Evolutionary conservation across 2,797 vertebrate species (phyloP).

Genomic region (Anas georgica): DNA sequence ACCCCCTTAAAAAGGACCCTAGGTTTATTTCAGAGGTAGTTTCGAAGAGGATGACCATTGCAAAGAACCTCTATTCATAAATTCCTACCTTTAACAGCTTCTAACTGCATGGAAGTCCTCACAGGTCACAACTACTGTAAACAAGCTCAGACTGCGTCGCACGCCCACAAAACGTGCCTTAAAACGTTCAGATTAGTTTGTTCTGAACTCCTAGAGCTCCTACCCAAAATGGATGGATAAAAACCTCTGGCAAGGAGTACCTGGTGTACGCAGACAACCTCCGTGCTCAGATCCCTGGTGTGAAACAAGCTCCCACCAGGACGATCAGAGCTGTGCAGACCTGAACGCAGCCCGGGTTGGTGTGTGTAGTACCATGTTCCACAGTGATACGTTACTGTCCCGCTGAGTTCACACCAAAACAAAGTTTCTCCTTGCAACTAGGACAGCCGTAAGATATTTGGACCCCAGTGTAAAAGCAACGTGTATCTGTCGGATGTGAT

Average conservation of each 20-base stretch:
- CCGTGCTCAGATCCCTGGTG: not conserved
- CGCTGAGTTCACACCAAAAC: not conserved
- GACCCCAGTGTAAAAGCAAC: not conserved
- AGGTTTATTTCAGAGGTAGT: slow-evolving; percentile 12
- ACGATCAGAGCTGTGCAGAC: not conserved
- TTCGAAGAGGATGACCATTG: not conserved
- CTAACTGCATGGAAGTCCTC: not conserved
- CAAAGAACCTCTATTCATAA: not conserved
- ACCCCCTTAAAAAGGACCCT: not conserved
- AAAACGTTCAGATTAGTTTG: not conserved
- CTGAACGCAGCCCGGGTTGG: not conserved
- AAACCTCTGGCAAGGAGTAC: not conserved
- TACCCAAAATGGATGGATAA: not conserved
- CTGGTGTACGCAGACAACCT: not conserved
- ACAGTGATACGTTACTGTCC: not conserved
- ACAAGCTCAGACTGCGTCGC: not conserved
- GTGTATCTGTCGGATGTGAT: not conserved
- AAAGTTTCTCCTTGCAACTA: not conserved
- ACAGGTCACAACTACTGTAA: not conserved
- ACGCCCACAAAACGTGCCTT: not conserved
- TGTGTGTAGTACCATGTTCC: rapidly evolving
- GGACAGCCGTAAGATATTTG: not conserved
- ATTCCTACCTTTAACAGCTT: not conserved
- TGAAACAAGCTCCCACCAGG: not conserved
- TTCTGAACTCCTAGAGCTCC: not conserved